Conservation (phyloP, 2,113 vertebrate species). For the Piliocolobus tephrosceles region DNA sequence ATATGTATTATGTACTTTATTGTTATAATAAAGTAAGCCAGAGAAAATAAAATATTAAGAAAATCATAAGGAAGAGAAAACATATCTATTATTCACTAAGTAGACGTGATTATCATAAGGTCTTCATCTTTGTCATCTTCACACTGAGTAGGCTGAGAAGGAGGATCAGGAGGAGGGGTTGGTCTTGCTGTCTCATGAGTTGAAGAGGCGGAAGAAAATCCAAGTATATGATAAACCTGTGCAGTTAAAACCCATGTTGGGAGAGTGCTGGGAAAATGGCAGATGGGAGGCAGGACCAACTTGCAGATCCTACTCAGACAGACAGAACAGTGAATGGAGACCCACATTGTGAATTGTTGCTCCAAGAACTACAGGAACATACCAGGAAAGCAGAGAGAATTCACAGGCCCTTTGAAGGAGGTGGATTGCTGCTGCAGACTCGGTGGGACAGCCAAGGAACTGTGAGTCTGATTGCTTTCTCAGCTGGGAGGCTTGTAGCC, state of each 20-base stretch:
- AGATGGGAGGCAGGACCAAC: no score
- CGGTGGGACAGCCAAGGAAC: no score
- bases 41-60: not conserved
- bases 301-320: no score
- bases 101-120: not conserved
- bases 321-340: no score
- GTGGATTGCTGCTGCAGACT: no score
- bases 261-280: no score
- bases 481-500: no score
- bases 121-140: not conserved
- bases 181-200: not conserved
- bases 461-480: no score
- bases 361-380: no score
- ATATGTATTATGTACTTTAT: not conserved
- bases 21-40: not conserved
- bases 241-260: not conserved
- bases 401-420: no score
- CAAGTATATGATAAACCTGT: not conserved
- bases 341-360: no score
- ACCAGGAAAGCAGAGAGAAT: no score
- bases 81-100: not conserved
- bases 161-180: not conserved
- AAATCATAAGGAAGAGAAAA: not conserved
- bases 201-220: not conserved
- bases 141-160: not conserved